phyloP scores from a whole-genome alignment of 2,888 invertebrate species.

The Fabriciana adippe region DNA sequence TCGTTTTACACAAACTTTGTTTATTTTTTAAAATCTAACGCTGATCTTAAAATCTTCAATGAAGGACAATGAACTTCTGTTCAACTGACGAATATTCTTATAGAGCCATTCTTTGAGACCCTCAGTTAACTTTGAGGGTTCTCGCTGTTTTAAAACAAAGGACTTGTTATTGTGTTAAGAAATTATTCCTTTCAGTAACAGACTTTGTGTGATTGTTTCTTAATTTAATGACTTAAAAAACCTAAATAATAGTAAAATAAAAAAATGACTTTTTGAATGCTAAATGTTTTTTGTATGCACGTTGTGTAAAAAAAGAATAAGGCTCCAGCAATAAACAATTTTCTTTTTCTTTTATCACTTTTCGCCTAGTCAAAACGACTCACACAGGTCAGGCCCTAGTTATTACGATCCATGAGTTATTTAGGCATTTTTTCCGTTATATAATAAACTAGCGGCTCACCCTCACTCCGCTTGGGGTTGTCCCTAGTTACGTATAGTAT shows the following conservation, averaged over 20 bases:
- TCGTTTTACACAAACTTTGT: not conserved
- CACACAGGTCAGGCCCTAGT: no score
- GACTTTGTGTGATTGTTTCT: slow-evolving; percentile 16
- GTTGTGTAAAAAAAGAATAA: no score
- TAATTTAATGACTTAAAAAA: not conserved
- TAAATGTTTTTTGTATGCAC: not conserved
- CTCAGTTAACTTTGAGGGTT: slow-evolving; percentile 25
- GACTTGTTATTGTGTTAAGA: slow-evolving; percentile 23
- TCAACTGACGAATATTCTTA: slow-evolving; percentile 21
- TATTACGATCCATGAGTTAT: no score
- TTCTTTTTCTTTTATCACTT: no score
- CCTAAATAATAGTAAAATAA: not conserved
- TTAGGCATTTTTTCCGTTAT: no score
- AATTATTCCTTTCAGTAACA: slow-evolving; percentile 24
- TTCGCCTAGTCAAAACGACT: no score
- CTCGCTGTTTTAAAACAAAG: slow-evolving; percentile 23
- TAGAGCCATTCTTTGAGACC: slow-evolving; percentile 21
- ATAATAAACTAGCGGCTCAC: no score
- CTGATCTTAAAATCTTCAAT: slow-evolving; percentile 23
- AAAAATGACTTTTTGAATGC: not conserved
- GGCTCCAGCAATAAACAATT: no score
- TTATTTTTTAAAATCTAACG: slow-evolving; percentile 1
- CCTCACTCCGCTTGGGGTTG: no score
- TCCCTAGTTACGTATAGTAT: no score
- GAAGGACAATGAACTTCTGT: slow-evolving; percentile 23